Evolutionary conservation across 1,140 invertebrate genomes (phyloP).

Genomic region (Reticulitermes speratus): DNA sequence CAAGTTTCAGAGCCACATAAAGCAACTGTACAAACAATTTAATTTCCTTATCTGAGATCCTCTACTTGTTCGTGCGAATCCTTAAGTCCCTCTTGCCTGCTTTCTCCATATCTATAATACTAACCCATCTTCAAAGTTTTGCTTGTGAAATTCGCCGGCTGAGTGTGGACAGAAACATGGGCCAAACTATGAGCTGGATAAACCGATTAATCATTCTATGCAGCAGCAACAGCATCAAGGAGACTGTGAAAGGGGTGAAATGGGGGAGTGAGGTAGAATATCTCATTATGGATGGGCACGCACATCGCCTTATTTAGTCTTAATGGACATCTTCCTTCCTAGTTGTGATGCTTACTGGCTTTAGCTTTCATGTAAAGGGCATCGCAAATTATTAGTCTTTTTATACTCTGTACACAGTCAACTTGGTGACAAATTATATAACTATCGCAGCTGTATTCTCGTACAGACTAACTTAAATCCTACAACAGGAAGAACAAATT

Average conservation of each 20-base stretch:
- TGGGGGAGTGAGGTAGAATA: conserved; percentile 9
- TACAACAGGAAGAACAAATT: too few species aligned
- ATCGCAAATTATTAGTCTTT: conserved; percentile 29
- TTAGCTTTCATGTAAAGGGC: conserved; percentile 26
- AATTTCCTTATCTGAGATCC: conserved; percentile 15
- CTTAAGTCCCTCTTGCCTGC: not conserved
- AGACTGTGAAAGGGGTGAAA: conserved; percentile 22
- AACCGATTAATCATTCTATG: conserved; percentile 29
- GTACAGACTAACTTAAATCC: too few species aligned
- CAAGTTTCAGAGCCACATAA: too few species aligned
- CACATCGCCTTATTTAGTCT: conserved; percentile 31
- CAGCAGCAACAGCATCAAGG: conserved; percentile 16
- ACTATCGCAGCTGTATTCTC: not conserved
- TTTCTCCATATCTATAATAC: conserved; percentile 20
- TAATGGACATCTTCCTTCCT: conserved; percentile 30
- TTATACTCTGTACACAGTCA: not conserved
- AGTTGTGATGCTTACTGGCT: conserved; percentile 29
- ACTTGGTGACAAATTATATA: not conserved
- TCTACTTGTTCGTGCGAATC: not conserved
- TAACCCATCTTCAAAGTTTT: conserved; percentile 22
- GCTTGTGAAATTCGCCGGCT: not conserved
- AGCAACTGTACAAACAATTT: not conserved
- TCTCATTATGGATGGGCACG: conserved; percentile 33
- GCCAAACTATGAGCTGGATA: conserved; percentile 26
- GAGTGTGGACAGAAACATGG: conserved; percentile 25